Percentiles rank a stretch among this genome's conserved stretches.
phyloP scores from a whole-genome alignment of 1,140 invertebrate species.

The Apis cerana region DNA sequence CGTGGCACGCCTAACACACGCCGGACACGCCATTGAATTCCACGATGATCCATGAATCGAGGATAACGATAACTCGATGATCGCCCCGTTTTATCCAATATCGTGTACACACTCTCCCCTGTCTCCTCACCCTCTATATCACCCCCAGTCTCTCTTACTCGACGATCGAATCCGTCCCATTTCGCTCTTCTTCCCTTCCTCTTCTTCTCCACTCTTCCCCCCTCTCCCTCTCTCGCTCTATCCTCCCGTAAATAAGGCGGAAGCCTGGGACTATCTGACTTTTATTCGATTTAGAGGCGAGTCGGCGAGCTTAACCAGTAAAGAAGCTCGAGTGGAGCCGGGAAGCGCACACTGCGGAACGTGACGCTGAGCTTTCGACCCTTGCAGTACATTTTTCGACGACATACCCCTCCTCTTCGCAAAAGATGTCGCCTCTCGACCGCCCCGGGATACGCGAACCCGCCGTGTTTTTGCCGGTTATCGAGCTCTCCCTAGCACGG shows the following conservation, averaged over 20 bases:
- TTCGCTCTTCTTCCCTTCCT: not conserved
- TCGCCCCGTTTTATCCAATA: slow-evolving; percentile 39
- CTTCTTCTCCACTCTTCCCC: not conserved
- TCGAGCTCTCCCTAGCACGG: slow-evolving; percentile 2
- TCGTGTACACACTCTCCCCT: slow-evolving; percentile 14
- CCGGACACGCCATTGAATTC: slow-evolving; percentile 18
- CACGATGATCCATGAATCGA: slow-evolving; percentile 25
- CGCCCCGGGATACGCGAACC: slow-evolving; percentile 5
- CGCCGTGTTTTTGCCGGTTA: slow-evolving; percentile 33
- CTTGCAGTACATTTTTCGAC: slow-evolving; percentile 42
- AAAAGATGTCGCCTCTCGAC: not conserved
- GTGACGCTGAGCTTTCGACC: slow-evolving; percentile 30
- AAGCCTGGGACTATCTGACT: slow-evolving; percentile 61
- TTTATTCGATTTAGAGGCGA: slow-evolving; percentile 73
- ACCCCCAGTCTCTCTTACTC: not conserved
- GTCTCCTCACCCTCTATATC: not conserved
- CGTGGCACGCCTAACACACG: slow-evolving; percentile 5
- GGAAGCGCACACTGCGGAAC: slow-evolving; percentile 33
- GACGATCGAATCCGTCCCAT: not conserved
- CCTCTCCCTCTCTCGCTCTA: not conserved
- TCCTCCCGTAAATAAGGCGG: slow-evolving; percentile 66
- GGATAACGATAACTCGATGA: slow-evolving; percentile 41
- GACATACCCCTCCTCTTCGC: not conserved
- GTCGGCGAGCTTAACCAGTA: slow-evolving; percentile 57
- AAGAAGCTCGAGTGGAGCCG: slow-evolving; percentile 48